Evolutionary conservation across 2,888 invertebrate species (phyloP).

Genomic region (Chymomyza fuscimana): DNA sequence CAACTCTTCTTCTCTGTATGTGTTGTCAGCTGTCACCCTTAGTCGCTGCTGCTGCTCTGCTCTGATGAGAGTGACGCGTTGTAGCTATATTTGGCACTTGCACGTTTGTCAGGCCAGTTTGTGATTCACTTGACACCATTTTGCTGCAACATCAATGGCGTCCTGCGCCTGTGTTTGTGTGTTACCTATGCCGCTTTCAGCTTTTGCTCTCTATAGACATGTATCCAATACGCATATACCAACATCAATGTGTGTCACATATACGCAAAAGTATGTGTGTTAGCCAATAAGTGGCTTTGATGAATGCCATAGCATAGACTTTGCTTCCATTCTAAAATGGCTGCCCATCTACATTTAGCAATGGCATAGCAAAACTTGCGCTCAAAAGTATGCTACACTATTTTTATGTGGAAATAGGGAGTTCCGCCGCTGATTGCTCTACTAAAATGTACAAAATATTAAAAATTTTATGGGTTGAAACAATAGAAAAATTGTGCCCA

Average conservation of each 20-base stretch:
- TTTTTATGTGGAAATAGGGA: neutral
- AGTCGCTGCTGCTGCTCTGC: conserved; percentile 7
- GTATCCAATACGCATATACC: conserved; percentile 4
- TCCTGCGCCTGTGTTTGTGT: neutral
- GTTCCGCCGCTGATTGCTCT: too few relatives aligned
- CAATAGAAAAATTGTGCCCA: too few relatives aligned
- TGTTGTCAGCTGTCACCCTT: conserved; percentile 3
- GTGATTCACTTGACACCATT: conserved; percentile 41
- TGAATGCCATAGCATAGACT: neutral
- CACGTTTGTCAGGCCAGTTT: conserved; percentile 33
- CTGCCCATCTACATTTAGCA: neutral
- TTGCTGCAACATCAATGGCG: conserved; percentile 50
- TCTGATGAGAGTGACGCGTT: conserved; percentile 43
- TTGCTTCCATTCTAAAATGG: neutral
- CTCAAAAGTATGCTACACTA: neutral
- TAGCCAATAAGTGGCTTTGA: conserved; percentile 15
- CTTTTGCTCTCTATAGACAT: neutral
- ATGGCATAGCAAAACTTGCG: neutral
- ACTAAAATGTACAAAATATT: too few relatives aligned
- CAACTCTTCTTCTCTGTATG: neutral
- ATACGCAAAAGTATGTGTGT: neutral
- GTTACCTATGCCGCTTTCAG: neutral
- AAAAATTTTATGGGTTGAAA: too few relatives aligned
- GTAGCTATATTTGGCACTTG: conserved; percentile 46
- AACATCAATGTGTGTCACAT: neutral